These are phyloP conservation scores for Otolemur crassicaudatus DNA, from an alignment of 2,797 vertebrate species.

Conservation along the genomic window DNA sequence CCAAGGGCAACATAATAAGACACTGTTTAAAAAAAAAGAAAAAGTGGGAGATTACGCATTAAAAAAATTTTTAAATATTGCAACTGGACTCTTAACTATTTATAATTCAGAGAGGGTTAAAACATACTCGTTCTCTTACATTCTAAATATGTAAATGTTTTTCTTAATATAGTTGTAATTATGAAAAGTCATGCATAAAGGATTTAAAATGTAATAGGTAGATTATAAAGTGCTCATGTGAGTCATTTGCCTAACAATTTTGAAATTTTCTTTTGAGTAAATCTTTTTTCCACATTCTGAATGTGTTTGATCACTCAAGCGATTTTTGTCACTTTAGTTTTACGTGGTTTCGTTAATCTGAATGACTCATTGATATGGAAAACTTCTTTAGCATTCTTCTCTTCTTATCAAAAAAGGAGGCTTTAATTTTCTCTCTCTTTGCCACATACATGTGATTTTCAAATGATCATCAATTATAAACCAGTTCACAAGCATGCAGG, in stretches of 20 bases:
- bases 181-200: neutral
- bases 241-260: neutral
- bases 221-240: neutral
- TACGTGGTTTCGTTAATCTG: neutral
- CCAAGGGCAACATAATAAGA: no score
- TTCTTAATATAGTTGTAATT: neutral
- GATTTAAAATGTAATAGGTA: neutral
- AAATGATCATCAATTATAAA: neutral
- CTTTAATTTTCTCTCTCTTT: slow-evolving; percentile 10
- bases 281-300: neutral
- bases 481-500: slow-evolving; percentile 59
- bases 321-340: slow-evolving; percentile 15
- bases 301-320: neutral
- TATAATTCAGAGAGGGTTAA: neutral
- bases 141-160: neutral
- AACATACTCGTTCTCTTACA: neutral
- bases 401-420: slow-evolving; percentile 5
- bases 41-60: neutral
- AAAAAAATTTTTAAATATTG: neutral
- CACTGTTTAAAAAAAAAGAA: no score
- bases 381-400: neutral
- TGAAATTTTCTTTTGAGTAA: slow-evolving; percentile 56
- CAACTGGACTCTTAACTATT: neutral
- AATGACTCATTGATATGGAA: slow-evolving; percentile 22
- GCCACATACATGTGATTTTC: neutral